phyloP scores from a whole-genome alignment of 2,797 vertebrate genomes.

The Siniperca obscura region DNA sequence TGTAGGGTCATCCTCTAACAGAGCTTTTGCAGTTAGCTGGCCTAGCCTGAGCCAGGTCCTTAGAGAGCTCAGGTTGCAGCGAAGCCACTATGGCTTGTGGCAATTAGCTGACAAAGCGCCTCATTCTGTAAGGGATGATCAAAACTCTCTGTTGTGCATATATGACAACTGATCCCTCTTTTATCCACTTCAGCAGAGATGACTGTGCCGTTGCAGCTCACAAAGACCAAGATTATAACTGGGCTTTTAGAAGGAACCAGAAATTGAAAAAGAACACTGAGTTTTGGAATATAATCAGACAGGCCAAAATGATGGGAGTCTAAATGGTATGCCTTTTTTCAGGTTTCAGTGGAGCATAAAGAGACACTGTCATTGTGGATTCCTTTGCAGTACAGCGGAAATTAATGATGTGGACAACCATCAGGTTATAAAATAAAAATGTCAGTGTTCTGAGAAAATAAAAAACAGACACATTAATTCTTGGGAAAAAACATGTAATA shows the following conservation, averaged over 20 bases:
- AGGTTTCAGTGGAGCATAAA: background rate
- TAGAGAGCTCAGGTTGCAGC: conserved; percentile 65
- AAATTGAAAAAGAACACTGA: background rate
- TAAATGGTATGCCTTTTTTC: conserved; percentile 8
- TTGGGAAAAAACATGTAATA: conserved; percentile 81
- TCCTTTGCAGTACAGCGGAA: background rate
- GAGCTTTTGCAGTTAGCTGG: conserved; percentile 14
- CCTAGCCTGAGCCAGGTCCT: conserved; percentile 30
- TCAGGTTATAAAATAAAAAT: background rate
- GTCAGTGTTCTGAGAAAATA: background rate
- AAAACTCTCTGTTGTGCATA: conserved; percentile 72
- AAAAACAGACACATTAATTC: conserved; percentile 52
- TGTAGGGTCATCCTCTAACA: conserved; percentile 32
- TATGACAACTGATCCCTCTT: conserved; percentile 72
- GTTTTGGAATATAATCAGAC: conserved; percentile 17
- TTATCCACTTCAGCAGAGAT: conserved; percentile 60
- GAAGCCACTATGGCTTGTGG: conserved; percentile 54
- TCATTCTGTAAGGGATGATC: conserved; percentile 79
- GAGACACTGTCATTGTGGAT: background rate
- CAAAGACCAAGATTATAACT: conserved; percentile 28
- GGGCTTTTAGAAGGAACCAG: conserved; percentile 1
- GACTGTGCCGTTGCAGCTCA: background rate
- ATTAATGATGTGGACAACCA: background rate
- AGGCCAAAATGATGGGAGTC: conserved; percentile 3
- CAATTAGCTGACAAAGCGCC: conserved; percentile 79